Evolutionary conservation across 2,888 invertebrate genomes (phyloP).

Genomic region (Rotaria macrura): DNA sequence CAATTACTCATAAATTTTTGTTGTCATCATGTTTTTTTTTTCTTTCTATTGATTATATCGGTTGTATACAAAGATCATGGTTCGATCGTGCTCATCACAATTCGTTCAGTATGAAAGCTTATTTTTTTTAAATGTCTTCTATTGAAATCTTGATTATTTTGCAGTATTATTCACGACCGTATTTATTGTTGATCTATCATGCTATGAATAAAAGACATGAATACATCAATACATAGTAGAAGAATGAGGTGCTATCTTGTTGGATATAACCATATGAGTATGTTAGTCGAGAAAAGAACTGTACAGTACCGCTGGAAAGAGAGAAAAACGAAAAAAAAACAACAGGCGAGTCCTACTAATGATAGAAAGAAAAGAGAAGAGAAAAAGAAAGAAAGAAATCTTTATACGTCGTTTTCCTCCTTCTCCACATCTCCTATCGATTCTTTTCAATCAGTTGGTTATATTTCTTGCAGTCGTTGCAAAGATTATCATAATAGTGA

Average conservation of each 20-base stretch:
- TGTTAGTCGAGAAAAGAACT: background rate
- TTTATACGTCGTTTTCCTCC: background rate
- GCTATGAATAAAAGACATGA: background rate
- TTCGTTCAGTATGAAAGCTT: background rate
- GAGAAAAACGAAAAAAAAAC: background rate
- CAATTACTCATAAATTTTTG: background rate
- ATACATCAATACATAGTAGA: background rate
- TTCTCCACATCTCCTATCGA: background rate
- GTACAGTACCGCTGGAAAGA: background rate
- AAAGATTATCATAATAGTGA: background rate
- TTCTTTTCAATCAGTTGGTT: slow-evolving; percentile 8
- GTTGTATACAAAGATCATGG: background rate
- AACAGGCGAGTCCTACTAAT: background rate
- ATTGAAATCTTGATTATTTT: background rate
- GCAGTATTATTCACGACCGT: background rate
- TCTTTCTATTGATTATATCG: background rate
- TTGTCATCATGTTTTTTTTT: background rate
- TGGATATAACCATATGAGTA: background rate
- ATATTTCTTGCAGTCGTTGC: background rate
- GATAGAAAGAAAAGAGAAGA: background rate
- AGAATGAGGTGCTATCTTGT: background rate
- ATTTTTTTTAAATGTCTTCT: background rate
- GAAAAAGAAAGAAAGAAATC: background rate
- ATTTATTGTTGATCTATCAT: slow-evolving; percentile 8
- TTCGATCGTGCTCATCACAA: background rate